A percentile compares a stretch with the other conserved stretches of the same genome.
These are phyloP conservation scores for Ochropleura leucogaster DNA, from an alignment of 2,888 invertebrate genomes.

Conservation along the genomic window DNA sequence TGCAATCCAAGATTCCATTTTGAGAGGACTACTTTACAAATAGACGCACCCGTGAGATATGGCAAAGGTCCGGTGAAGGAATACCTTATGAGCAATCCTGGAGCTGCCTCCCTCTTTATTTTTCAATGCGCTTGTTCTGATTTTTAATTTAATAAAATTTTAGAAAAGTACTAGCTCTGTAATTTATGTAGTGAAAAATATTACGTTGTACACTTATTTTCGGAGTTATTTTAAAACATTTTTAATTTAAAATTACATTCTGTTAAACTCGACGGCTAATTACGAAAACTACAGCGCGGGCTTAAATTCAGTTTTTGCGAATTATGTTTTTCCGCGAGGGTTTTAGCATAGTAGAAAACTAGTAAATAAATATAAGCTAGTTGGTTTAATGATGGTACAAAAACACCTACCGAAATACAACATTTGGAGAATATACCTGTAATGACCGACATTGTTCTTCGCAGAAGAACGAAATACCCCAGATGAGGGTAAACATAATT, in stretches of 20 bases:
- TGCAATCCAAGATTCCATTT: constrained; percentile 1
- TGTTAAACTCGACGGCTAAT: constrained; percentile 7
- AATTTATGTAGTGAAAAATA: background rate
- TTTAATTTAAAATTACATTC: background rate
- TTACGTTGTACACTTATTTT: background rate
- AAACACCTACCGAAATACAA: constrained; percentile 4
- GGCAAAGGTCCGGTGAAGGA: background rate
- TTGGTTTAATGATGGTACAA: constrained; percentile 9
- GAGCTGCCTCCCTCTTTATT: background rate
- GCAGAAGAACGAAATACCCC: constrained; percentile 27
- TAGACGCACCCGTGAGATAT: background rate
- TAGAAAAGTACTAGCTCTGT: background rate
- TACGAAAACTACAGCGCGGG: constrained; percentile 7
- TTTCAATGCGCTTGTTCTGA: background rate
- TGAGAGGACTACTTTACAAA: background rate
- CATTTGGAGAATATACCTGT: constrained; percentile 23
- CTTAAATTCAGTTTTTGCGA: constrained; percentile 11
- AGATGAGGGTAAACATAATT: constrained; percentile 56
- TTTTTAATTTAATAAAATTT: background rate
- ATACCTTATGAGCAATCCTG: background rate
- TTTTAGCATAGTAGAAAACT: background rate
- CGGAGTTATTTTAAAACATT: constrained; percentile 10
- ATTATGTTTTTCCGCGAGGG: constrained; percentile 1
- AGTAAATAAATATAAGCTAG: constrained; percentile 8
- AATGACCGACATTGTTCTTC: constrained; percentile 15